Base-by-base conservation (phyloP, 2,888 invertebrate genomes). In the Koerneria pararmatus region DNA sequence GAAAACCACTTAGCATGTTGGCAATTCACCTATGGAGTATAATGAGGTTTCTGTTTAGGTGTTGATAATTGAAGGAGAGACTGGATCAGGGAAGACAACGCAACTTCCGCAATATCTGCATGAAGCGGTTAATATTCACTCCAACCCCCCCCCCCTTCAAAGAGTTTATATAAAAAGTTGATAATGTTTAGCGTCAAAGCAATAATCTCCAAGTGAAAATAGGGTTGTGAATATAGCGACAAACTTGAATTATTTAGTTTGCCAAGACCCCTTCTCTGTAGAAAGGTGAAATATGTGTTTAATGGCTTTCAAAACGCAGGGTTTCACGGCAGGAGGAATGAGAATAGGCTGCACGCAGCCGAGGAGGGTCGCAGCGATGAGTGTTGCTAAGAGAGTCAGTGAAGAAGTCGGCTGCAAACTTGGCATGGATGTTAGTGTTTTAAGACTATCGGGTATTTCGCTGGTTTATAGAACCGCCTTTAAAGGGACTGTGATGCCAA, bases 321-420 rank as follows among this genome's bases (percentile, higher is more conserved):
- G 85, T 1, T 86, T 82, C 74, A 84, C 85, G 53, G 82, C 83
- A 32, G 89, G 90, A 82, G 90, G 89, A 46, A 92, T 91, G 86
- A 90, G 90, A 85, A 92, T 97, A 80, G 97, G 95, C 0, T 98
- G 97, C 83, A 98, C 97, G 0, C 95, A 95, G 84, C 97, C 98
- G 0, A 87, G 97, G n/a, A 87, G 98, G 84, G 98, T 99, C 1
- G 98, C 98, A 29, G 95, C 98, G 2, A 99, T 98, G 98, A 94
- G 94, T n/a, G 98, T 99, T 29, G 93, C 98, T 27, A 91, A 95
- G 3, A 89, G 98, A 84, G 98, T 99, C 0, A 92, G 97, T 2
- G 92, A 97, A 84, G 98, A 99, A 88, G 93, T 97, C 92, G 89
- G 89, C 74, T 91, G 92, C 0, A 98, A 97, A 86, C 87, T 98